Conservation (phyloP, 2,113 vertebrate species). For the Speoplatyrhinus poulsoni region DNA sequence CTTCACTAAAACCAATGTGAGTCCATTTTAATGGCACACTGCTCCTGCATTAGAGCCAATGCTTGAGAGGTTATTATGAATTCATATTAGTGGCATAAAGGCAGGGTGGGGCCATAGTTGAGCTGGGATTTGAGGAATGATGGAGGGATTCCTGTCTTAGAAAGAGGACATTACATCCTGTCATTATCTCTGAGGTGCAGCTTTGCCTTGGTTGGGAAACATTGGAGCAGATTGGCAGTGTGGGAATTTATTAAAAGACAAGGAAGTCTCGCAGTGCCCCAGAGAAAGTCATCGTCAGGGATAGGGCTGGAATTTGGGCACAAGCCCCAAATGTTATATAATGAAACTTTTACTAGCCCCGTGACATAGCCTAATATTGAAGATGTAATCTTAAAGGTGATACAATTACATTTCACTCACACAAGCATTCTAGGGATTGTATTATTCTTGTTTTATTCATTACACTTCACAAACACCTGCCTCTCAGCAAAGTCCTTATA, state of each 20-base stretch:
- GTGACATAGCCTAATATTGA: too few relatives aligned
- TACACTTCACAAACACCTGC: too few relatives aligned
- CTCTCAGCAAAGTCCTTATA: too few relatives aligned
- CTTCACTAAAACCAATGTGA: slow-evolving; percentile 61
- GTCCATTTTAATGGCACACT: slow-evolving; percentile 56
- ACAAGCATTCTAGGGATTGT: too few relatives aligned
- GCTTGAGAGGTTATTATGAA: slow-evolving; percentile 59
- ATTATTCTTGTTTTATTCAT: too few relatives aligned
- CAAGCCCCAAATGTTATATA: too few relatives aligned
- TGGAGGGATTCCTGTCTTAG: slow-evolving; percentile 31
- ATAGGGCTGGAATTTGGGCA: too few relatives aligned
- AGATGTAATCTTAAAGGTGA: too few relatives aligned
- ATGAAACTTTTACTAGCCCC: too few relatives aligned
- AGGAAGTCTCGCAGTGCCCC: too few relatives aligned
- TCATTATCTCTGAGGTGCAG: slow-evolving; percentile 16
- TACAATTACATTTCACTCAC: too few relatives aligned
- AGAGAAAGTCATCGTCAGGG: too few relatives aligned
- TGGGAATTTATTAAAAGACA: slow-evolving; percentile 24
- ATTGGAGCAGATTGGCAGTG: not conserved
- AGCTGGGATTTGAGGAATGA: slow-evolving; percentile 12
- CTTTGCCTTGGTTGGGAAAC: slow-evolving; percentile 8
- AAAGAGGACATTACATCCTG: slow-evolving; percentile 29
- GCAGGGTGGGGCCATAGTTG: slow-evolving; percentile 10
- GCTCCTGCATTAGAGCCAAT: slow-evolving; percentile 45
- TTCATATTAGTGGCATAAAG: slow-evolving; percentile 47